Evolutionary conservation across 2,113 vertebrate genomes (phyloP).

Genomic region (Sinocyclocheilus grahami): DNA sequence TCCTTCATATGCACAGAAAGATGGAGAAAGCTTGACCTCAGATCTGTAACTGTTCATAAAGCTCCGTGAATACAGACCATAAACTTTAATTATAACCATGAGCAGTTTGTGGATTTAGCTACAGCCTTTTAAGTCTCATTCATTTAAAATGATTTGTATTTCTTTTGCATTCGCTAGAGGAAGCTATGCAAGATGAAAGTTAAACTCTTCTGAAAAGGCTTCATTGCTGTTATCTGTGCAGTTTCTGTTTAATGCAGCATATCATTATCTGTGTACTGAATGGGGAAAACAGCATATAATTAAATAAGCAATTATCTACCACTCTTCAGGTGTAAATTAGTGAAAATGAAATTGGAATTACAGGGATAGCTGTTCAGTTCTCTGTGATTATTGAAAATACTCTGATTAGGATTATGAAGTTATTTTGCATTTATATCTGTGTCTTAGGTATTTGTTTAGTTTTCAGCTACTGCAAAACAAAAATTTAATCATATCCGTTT

Average conservation of each 20-base stretch:
- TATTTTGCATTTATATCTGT: background rate
- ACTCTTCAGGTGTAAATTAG: background rate
- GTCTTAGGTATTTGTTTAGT: background rate
- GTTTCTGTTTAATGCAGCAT: too few species aligned
- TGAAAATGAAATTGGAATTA: background rate
- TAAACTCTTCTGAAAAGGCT: background rate
- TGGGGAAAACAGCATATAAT: background rate
- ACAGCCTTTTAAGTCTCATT: background rate
- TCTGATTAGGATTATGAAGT: too few species aligned
- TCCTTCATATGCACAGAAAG: background rate
- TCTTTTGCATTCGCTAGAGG: background rate
- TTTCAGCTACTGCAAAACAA: background rate
- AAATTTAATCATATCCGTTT: background rate
- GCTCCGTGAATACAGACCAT: background rate
- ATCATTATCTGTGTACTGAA: background rate
- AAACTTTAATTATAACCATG: conserved; percentile 10
- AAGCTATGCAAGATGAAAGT: background rate
- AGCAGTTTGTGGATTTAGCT: conserved; percentile 1
- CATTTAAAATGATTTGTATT: conserved; percentile 24
- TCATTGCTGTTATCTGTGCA: background rate
- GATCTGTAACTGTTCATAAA: conserved; percentile 8
- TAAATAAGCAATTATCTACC: background rate
- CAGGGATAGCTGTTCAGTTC: background rate
- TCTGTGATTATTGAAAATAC: background rate
- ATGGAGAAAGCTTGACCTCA: background rate